phyloP scores from a whole-genome alignment of 2,113 vertebrate species.

The Manacus vitellinus region DNA sequence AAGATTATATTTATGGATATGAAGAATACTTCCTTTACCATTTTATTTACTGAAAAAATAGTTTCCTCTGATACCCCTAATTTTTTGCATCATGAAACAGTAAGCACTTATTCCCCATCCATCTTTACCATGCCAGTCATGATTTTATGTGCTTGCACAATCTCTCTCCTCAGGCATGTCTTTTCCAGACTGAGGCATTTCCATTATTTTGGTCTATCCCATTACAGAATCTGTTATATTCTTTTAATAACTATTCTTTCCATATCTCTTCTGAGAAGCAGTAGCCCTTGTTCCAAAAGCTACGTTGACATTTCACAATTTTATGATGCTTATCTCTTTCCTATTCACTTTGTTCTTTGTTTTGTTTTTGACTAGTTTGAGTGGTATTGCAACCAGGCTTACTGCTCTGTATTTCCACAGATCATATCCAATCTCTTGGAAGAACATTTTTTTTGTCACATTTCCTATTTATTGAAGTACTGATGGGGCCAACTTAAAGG shows the following conservation, averaged over 20 bases:
- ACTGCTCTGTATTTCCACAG: background rate
- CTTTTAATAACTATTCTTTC: background rate
- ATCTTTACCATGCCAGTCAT: background rate
- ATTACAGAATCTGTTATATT: background rate
- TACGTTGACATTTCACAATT: background rate
- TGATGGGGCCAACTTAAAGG: background rate
- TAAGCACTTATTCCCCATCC: background rate
- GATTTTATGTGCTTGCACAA: background rate
- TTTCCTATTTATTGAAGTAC: background rate
- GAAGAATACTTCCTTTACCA: background rate
- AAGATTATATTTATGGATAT: background rate
- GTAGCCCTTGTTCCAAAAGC: background rate
- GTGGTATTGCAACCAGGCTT: background rate
- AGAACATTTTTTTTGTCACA: background rate
- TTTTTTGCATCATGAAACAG: background rate
- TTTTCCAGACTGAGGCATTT: background rate
- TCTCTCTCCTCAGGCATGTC: background rate
- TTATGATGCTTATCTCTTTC: background rate
- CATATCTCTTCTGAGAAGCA: background rate
- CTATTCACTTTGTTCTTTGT: background rate
- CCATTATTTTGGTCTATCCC: background rate
- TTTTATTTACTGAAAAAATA: background rate
- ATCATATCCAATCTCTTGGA: background rate
- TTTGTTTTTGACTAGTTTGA: background rate
- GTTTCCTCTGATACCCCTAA: background rate